A percentile compares a stretch with the other conserved stretches of the same genome.
phyloP scores from a whole-genome alignment of 2,797 vertebrate genomes.

The Nyctibius grandis region DNA sequence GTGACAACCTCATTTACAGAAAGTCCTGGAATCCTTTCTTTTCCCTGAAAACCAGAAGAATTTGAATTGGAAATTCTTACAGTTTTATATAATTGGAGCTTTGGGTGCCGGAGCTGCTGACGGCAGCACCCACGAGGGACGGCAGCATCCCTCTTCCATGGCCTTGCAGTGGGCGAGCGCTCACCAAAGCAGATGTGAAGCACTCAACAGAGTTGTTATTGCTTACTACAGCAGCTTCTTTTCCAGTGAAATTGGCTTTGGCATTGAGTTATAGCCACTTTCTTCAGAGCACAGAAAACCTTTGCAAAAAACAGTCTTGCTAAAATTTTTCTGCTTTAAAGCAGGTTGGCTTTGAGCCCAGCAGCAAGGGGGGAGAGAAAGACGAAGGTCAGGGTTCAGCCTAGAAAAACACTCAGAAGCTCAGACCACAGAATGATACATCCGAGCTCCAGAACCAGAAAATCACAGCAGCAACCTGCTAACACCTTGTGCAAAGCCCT shows the following conservation, averaged over 20 bases:
- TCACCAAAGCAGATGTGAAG: neutral
- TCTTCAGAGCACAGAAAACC: neutral
- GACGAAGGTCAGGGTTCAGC: neutral
- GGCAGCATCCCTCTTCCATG: neutral
- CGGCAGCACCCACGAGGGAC: neutral
- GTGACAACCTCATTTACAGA: neutral
- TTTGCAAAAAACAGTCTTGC: neutral
- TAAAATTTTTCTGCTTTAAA: neutral
- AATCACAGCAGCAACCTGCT: neutral
- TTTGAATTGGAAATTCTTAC: too few relatives aligned
- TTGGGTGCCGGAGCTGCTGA: neutral
- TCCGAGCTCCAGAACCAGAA: neutral
- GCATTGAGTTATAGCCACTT: neutral
- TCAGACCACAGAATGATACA: neutral
- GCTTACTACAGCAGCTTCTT: neutral
- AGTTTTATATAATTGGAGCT: neutral
- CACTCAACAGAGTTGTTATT: neutral
- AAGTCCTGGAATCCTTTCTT: neutral
- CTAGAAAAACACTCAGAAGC: neutral
- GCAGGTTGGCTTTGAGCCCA: neutral
- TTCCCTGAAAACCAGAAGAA: neutral
- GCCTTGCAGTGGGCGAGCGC: fast-evolving
- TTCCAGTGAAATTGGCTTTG: neutral
- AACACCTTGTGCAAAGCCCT: neutral
- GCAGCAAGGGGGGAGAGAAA: neutral